phyloP scores from a whole-genome alignment of 2,113 vertebrate genomes.

The Felis catus region F.catus_Fca126_mat1.0 CM031412.1:123597501-123598000 shows the following conservation, averaged over 20 bases:
- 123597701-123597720: constrained; percentile 82
- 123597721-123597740: constrained; percentile 99
- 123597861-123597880: neutral
- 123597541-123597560: neutral
- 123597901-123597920: neutral
- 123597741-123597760: constrained; percentile 99
- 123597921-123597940: neutral
- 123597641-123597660: constrained; percentile 11
- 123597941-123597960: neutral
- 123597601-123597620: neutral
- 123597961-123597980: neutral
- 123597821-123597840: constrained; percentile 99
- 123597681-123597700: neutral
- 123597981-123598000: neutral
- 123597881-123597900: neutral
- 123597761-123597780: constrained; percentile 98
- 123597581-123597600: neutral
- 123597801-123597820: constrained; percentile 98
- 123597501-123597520: neutral
- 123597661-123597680: neutral
- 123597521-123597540: neutral
- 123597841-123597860: constrained; percentile 88
- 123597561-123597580: neutral
- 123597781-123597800: constrained; percentile 98
- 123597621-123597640: neutral